Base-by-base conservation (phyloP, 2,888 invertebrate genomes). In the Cheilosia vulpina region DNA sequence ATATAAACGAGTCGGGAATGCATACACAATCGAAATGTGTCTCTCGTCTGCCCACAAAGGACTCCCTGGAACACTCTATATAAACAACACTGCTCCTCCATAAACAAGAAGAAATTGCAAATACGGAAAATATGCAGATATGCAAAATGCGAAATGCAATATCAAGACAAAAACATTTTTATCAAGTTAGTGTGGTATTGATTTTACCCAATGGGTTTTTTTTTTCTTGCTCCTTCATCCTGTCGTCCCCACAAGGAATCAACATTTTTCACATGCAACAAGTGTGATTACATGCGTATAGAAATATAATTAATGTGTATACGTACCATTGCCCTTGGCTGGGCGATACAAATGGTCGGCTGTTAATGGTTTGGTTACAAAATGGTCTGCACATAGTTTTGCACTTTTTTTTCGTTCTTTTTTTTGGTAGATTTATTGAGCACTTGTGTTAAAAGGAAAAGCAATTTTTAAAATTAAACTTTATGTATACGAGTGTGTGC, bases 251-350 rank as follows among this genome's bases (percentile, higher is more conserved):
- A 34, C 27, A 27, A 45, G 52, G 52, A 69, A 63, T 13, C 47
- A 47, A 31, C 34, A 58, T 71, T 53, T 65, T 80, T 65, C 65
- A 72, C 79, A 76, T 80, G 79, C 84, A 84, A 84, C 84, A 84
- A 84, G 84, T 84, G 84, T 69, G 68, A 68, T 63, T 78, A 78
- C 63, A 78, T 65, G 52, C 11, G 27, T 52, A 60, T 38, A 52
- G 24, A 31, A 19, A 41, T 45, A 53, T 75, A 53, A 58, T 21
- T 45, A 57, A 27, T 27, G 6, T 62, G 17, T 63, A 52, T 84
- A 84, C 84, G 45, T 84, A 84, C 84, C 84, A 84, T 84, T 79
- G 58, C 79, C 73, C 58, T 69, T 79, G 63, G 73, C 52, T 73
- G 55, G 57, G 34, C 78, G 27, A 78, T 45, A 75, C 63, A 65